Conservation (phyloP, 2,888 invertebrate species). For the Pristionchus arcanus region DNA sequence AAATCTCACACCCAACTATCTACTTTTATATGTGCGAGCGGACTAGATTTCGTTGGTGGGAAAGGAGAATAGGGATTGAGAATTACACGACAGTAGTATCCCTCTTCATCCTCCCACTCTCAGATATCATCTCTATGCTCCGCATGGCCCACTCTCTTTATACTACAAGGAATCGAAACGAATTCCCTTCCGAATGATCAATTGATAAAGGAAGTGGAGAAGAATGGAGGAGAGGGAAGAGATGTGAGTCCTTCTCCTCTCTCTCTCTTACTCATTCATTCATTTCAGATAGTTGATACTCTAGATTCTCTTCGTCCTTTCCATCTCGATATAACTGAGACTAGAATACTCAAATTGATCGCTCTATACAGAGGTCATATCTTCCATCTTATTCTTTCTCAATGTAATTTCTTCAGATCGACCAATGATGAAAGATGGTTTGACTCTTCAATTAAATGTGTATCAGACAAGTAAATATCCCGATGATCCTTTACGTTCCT, state of each 20-base stretch:
- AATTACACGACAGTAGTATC: constrained; percentile 39
- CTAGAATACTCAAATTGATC: constrained; percentile 44
- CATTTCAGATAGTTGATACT: neutral
- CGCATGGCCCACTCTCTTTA: constrained; percentile 54
- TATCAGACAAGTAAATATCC: constrained; percentile 26
- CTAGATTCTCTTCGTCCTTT: neutral
- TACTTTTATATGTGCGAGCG: constrained; percentile 45
- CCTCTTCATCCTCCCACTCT: neutral
- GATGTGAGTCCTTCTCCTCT: neutral
- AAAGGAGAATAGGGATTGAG: constrained; percentile 11
- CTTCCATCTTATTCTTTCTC: neutral
- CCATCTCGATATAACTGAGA: constrained; percentile 20
- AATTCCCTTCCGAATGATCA: neutral
- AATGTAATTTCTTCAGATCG: neutral
- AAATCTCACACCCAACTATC: constrained; percentile 21
- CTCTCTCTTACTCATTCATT: neutral
- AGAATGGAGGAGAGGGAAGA: constrained; percentile 35
- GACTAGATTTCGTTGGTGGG: constrained; percentile 37
- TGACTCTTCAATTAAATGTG: neutral
- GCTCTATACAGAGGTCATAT: constrained; percentile 44
- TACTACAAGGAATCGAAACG: constrained; percentile 45
- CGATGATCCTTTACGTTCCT: neutral
- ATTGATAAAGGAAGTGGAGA: constrained; percentile 9
- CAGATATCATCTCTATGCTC: constrained; percentile 40
- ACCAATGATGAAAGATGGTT: neutral